A percentile compares a stretch with the other conserved stretches of the same genome.
Evolutionary conservation across 2,113 vertebrate genomes (phyloP).

Genomic region (Hemicordylus capensis): DNA sequence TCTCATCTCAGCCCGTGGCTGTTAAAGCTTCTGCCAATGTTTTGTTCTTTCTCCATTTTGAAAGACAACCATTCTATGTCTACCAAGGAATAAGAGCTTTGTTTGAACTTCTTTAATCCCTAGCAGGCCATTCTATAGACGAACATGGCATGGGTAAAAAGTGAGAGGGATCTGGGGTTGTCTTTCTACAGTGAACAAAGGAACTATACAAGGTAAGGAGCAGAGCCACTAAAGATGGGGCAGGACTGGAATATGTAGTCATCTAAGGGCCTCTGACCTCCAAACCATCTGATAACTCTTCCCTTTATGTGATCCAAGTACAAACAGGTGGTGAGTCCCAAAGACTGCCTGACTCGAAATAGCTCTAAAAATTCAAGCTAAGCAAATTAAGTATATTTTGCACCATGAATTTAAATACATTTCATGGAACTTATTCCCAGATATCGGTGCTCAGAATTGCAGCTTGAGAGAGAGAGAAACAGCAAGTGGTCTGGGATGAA

Average conservation of each 20-base stretch:
- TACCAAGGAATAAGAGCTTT: constrained; percentile 50
- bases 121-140: constrained; percentile 51
- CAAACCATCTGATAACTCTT: constrained; percentile 32
- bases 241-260: constrained; percentile 46
- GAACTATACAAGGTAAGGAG: constrained; percentile 33
- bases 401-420: neutral
- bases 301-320: constrained; percentile 44
- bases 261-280: constrained; percentile 39
- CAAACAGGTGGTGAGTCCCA: neutral
- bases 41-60: constrained; percentile 79
- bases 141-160: constrained; percentile 46
- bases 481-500: neutral
- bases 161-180: constrained; percentile 36
- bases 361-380: constrained; percentile 50
- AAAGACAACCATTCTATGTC: constrained; percentile 71
- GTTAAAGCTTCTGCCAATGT: constrained; percentile 78
- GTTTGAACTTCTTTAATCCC: constrained; percentile 42
- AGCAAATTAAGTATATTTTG: neutral
- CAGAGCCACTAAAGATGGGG: constrained; percentile 50
- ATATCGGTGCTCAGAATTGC: neutral
- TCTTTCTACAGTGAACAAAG: constrained; percentile 44
- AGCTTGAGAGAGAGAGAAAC: neutral
- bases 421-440: neutral
- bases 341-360: constrained; percentile 20
- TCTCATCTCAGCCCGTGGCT: constrained; percentile 46